phyloP scores from a whole-genome alignment of 2,888 invertebrate species.

The Dendrolimus pini region DNA sequence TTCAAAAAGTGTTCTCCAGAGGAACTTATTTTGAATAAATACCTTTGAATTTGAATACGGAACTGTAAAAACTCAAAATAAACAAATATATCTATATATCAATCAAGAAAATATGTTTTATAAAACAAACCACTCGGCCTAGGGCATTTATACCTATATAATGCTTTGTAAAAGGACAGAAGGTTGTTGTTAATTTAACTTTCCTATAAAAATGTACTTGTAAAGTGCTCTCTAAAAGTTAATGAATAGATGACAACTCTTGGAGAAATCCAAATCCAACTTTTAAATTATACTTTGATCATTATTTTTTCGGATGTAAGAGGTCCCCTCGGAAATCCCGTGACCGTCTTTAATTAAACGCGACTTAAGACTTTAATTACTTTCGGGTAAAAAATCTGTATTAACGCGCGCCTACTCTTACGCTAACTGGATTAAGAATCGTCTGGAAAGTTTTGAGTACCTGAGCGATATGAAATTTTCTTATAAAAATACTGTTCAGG shows the following conservation, averaged over 20 bases:
- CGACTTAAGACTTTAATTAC: conserved; percentile 60
- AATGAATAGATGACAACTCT: background rate
- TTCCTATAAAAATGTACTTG: too few relatives aligned
- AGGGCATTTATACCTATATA: too few relatives aligned
- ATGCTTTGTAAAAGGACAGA: too few relatives aligned
- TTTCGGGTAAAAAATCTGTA: conserved; percentile 41
- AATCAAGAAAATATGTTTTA: background rate
- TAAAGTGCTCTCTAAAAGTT: background rate
- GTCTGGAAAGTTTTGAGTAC: conserved; percentile 53
- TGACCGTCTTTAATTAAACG: conserved; percentile 51
- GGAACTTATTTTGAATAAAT: too few relatives aligned
- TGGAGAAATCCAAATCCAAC: background rate
- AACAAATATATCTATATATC: background rate
- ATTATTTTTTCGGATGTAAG: conserved; percentile 12
- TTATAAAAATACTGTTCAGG: background rate
- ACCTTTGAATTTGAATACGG: too few relatives aligned
- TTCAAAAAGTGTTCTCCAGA: too few relatives aligned
- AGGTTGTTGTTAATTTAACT: too few relatives aligned
- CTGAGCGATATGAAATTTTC: background rate
- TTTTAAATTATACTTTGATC: conserved; percentile 1
- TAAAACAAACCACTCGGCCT: too few relatives aligned
- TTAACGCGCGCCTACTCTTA: conserved; percentile 38
- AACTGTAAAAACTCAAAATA: background rate
- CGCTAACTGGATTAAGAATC: conserved; percentile 41
- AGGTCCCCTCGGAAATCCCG: conserved; percentile 11